These are phyloP conservation scores for Diabrotica undecimpunctata DNA, from an alignment of 1,140 invertebrate genomes.

Conservation along the genomic window DNA sequence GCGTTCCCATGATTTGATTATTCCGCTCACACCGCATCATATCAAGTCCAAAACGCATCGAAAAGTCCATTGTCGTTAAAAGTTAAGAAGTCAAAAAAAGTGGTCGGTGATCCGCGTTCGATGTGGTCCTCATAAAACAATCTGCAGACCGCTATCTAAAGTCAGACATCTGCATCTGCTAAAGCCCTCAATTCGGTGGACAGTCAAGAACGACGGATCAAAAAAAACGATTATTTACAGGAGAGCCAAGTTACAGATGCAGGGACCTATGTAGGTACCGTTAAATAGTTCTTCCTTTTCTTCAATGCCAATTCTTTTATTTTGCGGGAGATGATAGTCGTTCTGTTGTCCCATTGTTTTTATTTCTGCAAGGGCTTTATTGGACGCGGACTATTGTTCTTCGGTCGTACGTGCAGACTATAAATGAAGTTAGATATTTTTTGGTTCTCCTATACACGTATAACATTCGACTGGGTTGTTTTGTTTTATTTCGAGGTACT, in stretches of 20 bases:
- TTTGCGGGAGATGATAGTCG: slow-evolving; percentile 1
- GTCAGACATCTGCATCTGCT: slow-evolving; percentile 27
- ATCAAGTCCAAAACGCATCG: slow-evolving; percentile 23
- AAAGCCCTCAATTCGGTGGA: slow-evolving; percentile 18
- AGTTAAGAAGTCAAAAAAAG: slow-evolving; percentile 34
- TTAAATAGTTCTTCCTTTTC: slow-evolving; percentile 3
- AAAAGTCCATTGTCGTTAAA: slow-evolving; percentile 34
- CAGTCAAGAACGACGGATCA: slow-evolving; percentile 20
- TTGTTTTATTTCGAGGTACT: too few species aligned
- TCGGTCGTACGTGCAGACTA: background rate
- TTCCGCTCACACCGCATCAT: slow-evolving; percentile 30
- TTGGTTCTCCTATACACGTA: background rate
- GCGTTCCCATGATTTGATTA: slow-evolving; percentile 37
- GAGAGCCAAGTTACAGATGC: slow-evolving; percentile 15
- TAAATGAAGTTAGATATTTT: background rate
- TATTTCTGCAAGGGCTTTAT: background rate
- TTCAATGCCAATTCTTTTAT: background rate
- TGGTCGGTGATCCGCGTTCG: slow-evolving; percentile 32
- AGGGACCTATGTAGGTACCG: slow-evolving; percentile 14
- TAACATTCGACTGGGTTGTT: too few species aligned
- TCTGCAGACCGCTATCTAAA: slow-evolving; percentile 29
- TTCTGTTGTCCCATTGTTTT: background rate
- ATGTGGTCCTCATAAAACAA: slow-evolving; percentile 40
- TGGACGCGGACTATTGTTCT: slow-evolving; percentile 1
- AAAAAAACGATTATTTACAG: slow-evolving; percentile 30